Evolutionary conservation across 35 echinoderm and acorn worm species (phyloP).

Genomic region (Ophiothrix spiculata): DNA sequence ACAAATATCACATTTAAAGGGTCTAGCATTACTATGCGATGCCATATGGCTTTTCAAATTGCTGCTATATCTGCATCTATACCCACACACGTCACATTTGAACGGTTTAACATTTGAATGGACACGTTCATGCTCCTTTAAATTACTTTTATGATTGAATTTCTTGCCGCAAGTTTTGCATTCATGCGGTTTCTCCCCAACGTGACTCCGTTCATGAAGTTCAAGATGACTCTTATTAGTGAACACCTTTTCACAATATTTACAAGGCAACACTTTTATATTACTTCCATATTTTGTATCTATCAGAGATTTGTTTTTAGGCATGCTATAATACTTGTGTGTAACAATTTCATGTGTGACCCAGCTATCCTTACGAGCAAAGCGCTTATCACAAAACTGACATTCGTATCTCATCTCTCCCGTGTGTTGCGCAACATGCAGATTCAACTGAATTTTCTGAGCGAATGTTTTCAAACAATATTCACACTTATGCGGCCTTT

Average conservation of each 20-base stretch:
- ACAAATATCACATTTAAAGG: not conserved
- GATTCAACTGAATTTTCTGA: not conserved
- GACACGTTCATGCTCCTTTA: not conserved
- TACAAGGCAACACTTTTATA: not conserved
- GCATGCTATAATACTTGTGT: not conserved
- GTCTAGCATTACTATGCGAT: not conserved
- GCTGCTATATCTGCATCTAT: not conserved
- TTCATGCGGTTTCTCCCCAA: not conserved
- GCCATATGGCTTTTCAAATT: not conserved
- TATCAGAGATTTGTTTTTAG: not conserved
- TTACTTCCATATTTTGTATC: not conserved
- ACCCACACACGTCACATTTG: not conserved
- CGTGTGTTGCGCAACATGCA: not conserved
- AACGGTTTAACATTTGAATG: not conserved
- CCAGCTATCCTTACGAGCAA: not conserved
- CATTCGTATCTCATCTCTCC: not conserved
- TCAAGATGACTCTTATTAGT: not conserved
- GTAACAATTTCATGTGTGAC: not conserved
- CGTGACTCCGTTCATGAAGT: not conserved
- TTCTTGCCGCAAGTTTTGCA: not conserved
- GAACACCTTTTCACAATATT: not conserved
- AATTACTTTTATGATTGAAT: not conserved
- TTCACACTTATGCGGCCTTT: not conserved
- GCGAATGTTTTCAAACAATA: not conserved
- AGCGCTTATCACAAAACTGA: not conserved